Evolutionary conservation across 2,888 invertebrate species (phyloP), one percentile per base, ranked within the genome.

Genomic region (Isotomurus palustris): DNA sequence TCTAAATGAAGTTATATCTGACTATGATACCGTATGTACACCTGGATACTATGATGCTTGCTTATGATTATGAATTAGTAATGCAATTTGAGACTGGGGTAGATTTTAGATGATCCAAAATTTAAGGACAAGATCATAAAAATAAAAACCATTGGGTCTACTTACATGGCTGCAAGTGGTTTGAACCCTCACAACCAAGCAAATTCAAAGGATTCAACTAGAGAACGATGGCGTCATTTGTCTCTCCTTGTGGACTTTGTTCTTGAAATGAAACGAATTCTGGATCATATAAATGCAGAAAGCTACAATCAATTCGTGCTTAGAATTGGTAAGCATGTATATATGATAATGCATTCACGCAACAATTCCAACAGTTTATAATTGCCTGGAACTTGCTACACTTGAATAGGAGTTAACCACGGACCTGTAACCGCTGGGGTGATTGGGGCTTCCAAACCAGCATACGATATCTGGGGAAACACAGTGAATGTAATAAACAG

Each of bases 401-500:
- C n/a, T n/a, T n/a, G n/a, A n/a, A n/a, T 21, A 53, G 56, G 56
- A 6, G 24, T 56, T 8, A 49, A 43, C 24, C 41, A 41, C 50
- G 56, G 56, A 17, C 56, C 56, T 8, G 49, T 56, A n/a, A 50
- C 50, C n/a, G 56, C 56, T 2, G 55, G 55, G 17, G 55, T 55
- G 10, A 55, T 55, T 27, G 55, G 55, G 3, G 48, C 48, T 8
- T 43, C 49, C 2, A 56, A 56, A 24, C 56, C 56, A 2, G 49
- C 49, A 32, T 56, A 50, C 43, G 56, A 56, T 32, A 56, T 50
- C 32, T 56, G 56, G 56, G 56, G 56, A 21, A 56, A 56, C 21
- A 56, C 49, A 14, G 56, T 49, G 3, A 56, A 56, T 24, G 56
- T 50, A 47, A 25, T 12, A 32, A 32, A 10, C 8, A 32, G 32